Percentiles rank a stretch among this genome's conserved stretches.
Evolutionary conservation across 2,797 vertebrate species (phyloP).

Genomic region (Oophaga sylvatica): DNA sequence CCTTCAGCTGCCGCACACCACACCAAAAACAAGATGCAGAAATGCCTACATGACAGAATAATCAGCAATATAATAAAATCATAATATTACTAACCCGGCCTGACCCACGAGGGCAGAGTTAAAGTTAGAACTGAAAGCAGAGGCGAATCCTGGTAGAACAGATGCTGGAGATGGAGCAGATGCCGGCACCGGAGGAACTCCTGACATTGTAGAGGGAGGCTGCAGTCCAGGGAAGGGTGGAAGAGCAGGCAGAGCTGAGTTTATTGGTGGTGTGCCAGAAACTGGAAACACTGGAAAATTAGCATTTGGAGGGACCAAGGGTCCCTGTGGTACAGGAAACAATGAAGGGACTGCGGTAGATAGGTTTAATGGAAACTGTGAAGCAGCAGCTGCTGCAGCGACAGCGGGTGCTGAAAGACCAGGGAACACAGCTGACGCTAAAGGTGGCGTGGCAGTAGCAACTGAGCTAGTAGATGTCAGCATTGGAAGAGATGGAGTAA

Average conservation of each 20-base stretch:
- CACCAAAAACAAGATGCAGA: no score
- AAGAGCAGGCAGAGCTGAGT: constrained; percentile 77
- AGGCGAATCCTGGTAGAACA: constrained; percentile 92
- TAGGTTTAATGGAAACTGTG: constrained; percentile 84
- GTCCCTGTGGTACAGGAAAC: constrained; percentile 81
- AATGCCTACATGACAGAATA: not conserved
- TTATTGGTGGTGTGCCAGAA: constrained; percentile 81
- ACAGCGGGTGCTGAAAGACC: constrained; percentile 72
- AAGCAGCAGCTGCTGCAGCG: constrained; percentile 72
- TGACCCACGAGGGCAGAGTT: constrained; percentile 87
- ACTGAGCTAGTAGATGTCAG: constrained; percentile 72
- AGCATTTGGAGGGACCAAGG: constrained; percentile 77
- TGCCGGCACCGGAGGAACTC: constrained; percentile 87
- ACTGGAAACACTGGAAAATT: constrained; percentile 87
- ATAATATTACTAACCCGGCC: constrained; percentile 75
- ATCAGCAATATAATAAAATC: not conserved
- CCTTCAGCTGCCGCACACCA: no score
- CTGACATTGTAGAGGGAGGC: constrained; percentile 83
- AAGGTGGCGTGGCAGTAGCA: constrained; percentile 67
- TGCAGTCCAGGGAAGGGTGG: constrained; percentile 89
- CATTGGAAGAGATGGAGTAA: constrained; percentile 71
- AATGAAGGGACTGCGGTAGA: constrained; percentile 84
- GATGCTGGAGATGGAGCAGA: constrained; percentile 88
- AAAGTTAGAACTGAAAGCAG: constrained; percentile 96
- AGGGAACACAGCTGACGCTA: constrained; percentile 68